phyloP scores from a whole-genome alignment of 2,888 invertebrate genomes.

The Sarcophaga subvicina region DNA sequence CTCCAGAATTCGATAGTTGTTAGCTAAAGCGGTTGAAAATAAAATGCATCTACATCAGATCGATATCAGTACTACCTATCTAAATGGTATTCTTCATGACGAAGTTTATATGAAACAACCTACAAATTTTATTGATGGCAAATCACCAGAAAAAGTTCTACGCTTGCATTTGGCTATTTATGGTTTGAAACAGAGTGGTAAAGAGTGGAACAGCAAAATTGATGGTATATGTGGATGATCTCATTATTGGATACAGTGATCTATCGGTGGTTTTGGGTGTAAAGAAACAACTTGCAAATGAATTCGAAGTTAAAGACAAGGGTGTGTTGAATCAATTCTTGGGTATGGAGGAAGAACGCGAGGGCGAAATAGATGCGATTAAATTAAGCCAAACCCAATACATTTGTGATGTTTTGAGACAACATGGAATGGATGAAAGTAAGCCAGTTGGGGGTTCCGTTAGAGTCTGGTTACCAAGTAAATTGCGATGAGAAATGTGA shows the following conservation, averaged over 20 bases:
- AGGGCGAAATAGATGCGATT: conserved; percentile 14
- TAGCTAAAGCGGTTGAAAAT: too few species aligned
- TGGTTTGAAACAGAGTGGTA: conserved; percentile 63
- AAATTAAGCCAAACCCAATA: conserved; percentile 10
- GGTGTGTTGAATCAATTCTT: conserved; percentile 8
- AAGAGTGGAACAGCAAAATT: conserved; percentile 62
- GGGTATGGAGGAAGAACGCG: conserved; percentile 15
- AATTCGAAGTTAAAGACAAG: background rate
- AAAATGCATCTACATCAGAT: conserved; percentile 41
- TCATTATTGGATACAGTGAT: conserved; percentile 22
- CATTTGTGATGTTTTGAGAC: background rate
- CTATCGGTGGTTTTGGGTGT: too few species aligned
- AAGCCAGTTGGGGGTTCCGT: background rate
- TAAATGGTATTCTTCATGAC: conserved; percentile 56
- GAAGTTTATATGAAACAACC: conserved; percentile 59
- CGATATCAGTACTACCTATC: conserved; percentile 60
- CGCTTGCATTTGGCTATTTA: conserved; percentile 56
- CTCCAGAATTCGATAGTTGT: too few species aligned
- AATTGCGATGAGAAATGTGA: conserved; percentile 48
- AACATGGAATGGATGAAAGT: background rate
- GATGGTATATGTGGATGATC: conserved; percentile 41
- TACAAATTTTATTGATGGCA: conserved; percentile 40
- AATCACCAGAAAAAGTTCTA: conserved; percentile 51
- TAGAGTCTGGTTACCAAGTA: conserved; percentile 50
- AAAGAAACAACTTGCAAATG: background rate